Evolutionary conservation across 2,888 invertebrate species (phyloP), one percentile per base, ranked within the genome.

Genomic region (Dolichopus griseipennis): DNA sequence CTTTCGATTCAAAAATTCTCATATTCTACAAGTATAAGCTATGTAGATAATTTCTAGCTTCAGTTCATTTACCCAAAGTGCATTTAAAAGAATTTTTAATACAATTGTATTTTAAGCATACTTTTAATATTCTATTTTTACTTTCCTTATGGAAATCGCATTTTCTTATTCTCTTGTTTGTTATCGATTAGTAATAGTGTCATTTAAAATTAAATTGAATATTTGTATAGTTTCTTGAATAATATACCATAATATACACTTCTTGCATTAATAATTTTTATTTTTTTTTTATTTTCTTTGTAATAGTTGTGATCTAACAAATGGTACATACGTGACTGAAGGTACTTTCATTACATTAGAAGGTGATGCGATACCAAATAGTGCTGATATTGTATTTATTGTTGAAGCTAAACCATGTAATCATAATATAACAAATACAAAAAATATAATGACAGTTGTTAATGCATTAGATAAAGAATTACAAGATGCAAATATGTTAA

Each of bases 331-430:
- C 61, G 84, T 93, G 22, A 85, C 87, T 18, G 94, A 94, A 78
- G 92, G 93, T 1, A 86, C 88, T 10, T 90, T 91, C 78, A 83
- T 88, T 67, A 84, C 86, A 67, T 79, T 92, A n/a, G 83, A 86
- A 65, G 85, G 84, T 52, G 75, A 79, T 18, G 77, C 80, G 22
- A 83, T 89, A 8, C 89, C 88, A 0, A 84, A 82, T 71, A 90
- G 91, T 6, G 89, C 90, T 3, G 97, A 97, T 80, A 84, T 95
- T 0, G 92, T 96, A 67, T 92, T 97, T 79, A 87, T 97, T 67
- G 85, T 96, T 0, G 95, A 97, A 76, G 93, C 94, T 1, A 90
- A 91, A 73, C 83, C 84, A 7, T 96, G 96, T 79, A 96, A 95
- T 82, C 83, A 83, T 71, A 87, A 90, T 73, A 78, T 92, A 1